These are phyloP conservation scores for Urocolius indicus DNA, from an alignment of 2,113 vertebrate genomes.

Conservation along the genomic window DNA sequence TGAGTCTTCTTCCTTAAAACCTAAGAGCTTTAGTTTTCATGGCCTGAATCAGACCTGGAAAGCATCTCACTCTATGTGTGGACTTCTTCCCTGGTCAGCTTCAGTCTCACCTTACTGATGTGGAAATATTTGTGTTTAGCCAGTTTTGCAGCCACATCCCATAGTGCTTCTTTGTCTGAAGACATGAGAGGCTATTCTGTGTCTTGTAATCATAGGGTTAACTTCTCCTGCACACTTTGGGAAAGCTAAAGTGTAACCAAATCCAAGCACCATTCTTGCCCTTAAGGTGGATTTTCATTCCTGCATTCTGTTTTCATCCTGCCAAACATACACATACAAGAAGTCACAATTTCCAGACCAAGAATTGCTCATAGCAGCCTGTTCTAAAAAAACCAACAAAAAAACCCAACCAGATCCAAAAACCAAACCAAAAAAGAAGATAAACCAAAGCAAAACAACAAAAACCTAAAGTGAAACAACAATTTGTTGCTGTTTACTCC, in stretches of 20 bases:
- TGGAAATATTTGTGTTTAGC: neutral
- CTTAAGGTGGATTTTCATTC: neutral
- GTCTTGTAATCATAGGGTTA: neutral
- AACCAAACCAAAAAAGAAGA: neutral
- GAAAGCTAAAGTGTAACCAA: neutral
- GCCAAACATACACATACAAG: neutral
- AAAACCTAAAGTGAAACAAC: neutral
- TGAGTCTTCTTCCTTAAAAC: neutral
- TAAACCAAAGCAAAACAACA: neutral
- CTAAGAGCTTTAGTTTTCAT: neutral
- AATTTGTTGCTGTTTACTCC: neutral
- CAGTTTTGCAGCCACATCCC: neutral
- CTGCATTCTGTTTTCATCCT: neutral
- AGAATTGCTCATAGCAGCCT: neutral
- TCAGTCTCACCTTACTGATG: neutral
- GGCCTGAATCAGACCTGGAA: neutral
- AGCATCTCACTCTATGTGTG: neutral
- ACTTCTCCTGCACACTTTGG: neutral
- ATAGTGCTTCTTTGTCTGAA: neutral
- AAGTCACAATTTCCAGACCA: neutral
- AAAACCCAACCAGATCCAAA: neutral
- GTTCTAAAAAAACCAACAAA: neutral
- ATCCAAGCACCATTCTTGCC: neutral
- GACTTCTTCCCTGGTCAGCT: neutral
- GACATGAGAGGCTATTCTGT: neutral